Evolutionary conservation across 2,797 vertebrate species (phyloP).

Genomic region (Rhinoraja longicauda): DNA sequence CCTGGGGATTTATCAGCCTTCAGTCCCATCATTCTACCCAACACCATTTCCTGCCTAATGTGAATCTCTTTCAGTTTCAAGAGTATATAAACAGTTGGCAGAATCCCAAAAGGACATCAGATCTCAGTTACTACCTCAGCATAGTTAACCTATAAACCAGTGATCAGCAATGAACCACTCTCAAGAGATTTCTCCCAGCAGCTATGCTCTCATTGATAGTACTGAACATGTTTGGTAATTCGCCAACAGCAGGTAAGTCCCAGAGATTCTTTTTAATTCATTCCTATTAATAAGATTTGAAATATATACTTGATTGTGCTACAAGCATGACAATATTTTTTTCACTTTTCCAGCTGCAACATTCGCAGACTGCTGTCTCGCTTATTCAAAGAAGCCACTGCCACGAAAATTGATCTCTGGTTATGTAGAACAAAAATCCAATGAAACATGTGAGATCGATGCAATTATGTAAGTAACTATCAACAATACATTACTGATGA

Average conservation of each 20-base stretch:
- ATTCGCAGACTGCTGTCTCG: constrained; percentile 59
- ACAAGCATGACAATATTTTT: not conserved
- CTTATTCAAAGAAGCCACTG: constrained; percentile 45
- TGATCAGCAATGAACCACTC: not conserved
- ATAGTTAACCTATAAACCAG: not conserved
- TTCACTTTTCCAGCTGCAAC: constrained; percentile 50
- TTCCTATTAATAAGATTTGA: not conserved
- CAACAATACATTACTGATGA: not conserved
- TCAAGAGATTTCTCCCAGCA: not conserved
- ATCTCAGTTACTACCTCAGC: no score
- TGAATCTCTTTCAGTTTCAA: no score
- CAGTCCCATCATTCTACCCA: no score
- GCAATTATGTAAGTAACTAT: constrained; percentile 57
- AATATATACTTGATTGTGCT: not conserved
- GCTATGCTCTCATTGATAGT: not conserved
- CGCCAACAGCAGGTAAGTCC: not conserved
- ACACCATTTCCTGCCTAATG: no score
- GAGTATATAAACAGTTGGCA: not conserved
- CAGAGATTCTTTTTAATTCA: not conserved
- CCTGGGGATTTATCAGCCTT: no score
- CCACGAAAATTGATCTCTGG: constrained; percentile 42
- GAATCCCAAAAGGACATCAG: not conserved
- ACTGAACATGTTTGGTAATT: not conserved
- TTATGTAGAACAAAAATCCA: constrained; percentile 52
- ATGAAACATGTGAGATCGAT: constrained; percentile 58